phyloP scores from a whole-genome alignment of 2,797 vertebrate species.

The Epinephelus coioides region DNA sequence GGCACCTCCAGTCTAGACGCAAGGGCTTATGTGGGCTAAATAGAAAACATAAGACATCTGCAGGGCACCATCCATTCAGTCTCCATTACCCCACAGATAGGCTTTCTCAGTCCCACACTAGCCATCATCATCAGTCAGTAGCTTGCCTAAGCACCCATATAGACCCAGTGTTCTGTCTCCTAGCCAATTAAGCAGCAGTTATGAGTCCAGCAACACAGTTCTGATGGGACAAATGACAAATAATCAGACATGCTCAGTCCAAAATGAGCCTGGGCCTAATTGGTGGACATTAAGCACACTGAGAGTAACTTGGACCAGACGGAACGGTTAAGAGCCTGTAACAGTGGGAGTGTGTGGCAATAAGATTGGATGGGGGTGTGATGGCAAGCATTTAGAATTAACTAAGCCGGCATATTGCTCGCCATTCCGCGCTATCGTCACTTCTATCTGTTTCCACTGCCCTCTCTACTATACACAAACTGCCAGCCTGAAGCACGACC shows the following conservation, averaged over 20 bases:
- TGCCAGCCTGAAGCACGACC: conserved; percentile 23
- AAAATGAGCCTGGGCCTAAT: conserved; percentile 76
- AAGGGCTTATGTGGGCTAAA: conserved; percentile 60
- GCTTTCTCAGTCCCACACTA: conserved; percentile 70
- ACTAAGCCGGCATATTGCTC: conserved; percentile 54
- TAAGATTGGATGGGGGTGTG: conserved; percentile 47
- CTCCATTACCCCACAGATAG: conserved; percentile 76
- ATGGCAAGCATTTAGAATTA: conserved; percentile 53
- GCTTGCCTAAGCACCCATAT: conserved; percentile 72
- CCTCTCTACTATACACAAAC: conserved; percentile 23
- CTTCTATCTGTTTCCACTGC: conserved; percentile 19
- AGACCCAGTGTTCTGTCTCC: conserved; percentile 72
- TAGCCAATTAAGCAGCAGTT: conserved; percentile 79
- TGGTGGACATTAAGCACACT: conserved; percentile 69
- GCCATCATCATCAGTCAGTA: conserved; percentile 79
- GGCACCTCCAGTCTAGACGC: conserved; percentile 52
- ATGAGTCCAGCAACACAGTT: conserved; percentile 75
- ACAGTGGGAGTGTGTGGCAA: conserved; percentile 56
- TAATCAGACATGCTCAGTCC: conserved; percentile 69
- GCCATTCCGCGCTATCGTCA: conserved; percentile 31
- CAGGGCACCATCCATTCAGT: conserved; percentile 71
- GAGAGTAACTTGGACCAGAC: conserved; percentile 66
- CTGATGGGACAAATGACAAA: conserved; percentile 80
- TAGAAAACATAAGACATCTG: conserved; percentile 72
- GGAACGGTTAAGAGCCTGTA: conserved; percentile 57